A percentile compares a stretch with the other conserved stretches of the same genome.
Evolutionary conservation across 2,797 vertebrate species (phyloP).

Genomic region (Sus cebifrons): DNA sequence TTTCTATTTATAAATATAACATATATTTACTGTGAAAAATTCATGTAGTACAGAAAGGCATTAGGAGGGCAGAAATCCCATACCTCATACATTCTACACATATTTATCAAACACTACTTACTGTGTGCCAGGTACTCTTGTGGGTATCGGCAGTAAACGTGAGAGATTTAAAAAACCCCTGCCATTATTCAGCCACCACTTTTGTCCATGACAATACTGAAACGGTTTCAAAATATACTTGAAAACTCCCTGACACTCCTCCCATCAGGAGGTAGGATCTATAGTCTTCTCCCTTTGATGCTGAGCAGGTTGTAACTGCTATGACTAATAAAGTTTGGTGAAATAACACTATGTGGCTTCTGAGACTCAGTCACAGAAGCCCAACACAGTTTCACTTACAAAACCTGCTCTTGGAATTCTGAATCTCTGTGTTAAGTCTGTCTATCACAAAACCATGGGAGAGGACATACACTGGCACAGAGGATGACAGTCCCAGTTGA

Average conservation of each 20-base stretch:
- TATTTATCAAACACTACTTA: constrained; percentile 39
- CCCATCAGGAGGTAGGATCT: background rate
- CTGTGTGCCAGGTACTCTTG: background rate
- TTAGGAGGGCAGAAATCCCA: background rate
- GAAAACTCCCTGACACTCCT: constrained; percentile 8
- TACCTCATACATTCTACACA: background rate
- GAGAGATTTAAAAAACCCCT: constrained; percentile 24
- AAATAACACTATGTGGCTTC: constrained; percentile 38
- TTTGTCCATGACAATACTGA: background rate
- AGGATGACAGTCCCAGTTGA: background rate
- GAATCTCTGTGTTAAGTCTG: background rate
- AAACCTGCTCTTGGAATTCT: background rate
- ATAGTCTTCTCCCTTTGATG: background rate
- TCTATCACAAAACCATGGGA: background rate
- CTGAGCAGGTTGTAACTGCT: background rate
- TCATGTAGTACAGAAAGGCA: constrained; percentile 24
- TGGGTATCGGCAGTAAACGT: constrained; percentile 3
- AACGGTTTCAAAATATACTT: background rate
- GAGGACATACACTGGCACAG: background rate
- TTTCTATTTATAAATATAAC: constrained; percentile 64
- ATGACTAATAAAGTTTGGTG: background rate
- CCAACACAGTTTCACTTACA: background rate
- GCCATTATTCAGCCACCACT: background rate
- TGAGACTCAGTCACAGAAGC: background rate
- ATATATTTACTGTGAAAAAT: constrained; percentile 39